A percentile compares a stretch with the other conserved stretches of the same genome.
Conservation (phyloP, 2,888 invertebrate genomes). For the Polydrusus cervinus region DNA sequence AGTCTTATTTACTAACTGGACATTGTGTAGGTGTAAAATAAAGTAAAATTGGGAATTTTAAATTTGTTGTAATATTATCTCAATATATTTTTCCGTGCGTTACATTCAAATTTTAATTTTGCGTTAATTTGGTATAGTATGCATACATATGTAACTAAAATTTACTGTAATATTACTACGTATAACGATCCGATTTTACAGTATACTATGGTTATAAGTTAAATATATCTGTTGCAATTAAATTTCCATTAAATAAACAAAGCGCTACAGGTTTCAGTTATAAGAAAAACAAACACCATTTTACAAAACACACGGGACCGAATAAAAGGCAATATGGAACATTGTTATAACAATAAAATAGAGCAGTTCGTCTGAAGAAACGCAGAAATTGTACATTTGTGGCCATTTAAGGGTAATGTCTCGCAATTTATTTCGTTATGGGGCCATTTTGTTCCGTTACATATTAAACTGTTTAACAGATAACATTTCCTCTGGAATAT, state of each 20-base stretch:
- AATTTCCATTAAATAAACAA: neutral
- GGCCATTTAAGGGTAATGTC: slow-evolving; percentile 63
- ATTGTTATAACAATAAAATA: slow-evolving; percentile 64
- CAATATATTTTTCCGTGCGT: too few relatives aligned
- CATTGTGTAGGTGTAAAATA: too few relatives aligned
- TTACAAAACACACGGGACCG: slow-evolving; percentile 56
- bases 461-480: slow-evolving; percentile 61
- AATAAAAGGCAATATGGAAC: slow-evolving; percentile 61
- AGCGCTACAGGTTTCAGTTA: neutral
- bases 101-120: too few relatives aligned
- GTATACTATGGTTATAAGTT: too few relatives aligned
- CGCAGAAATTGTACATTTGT: slow-evolving; percentile 62
- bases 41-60: too few relatives aligned
- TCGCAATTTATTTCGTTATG: slow-evolving; percentile 62
- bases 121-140: too few relatives aligned
- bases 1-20: too few relatives aligned
- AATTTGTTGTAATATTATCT: too few relatives aligned
- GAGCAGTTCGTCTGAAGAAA: slow-evolving; percentile 62
- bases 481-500: slow-evolving; percentile 54
- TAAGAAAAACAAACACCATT: slow-evolving; percentile 43
- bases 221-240: neutral
- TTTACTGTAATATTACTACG: too few relatives aligned
- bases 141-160: too few relatives aligned
- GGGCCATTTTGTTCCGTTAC: slow-evolving; percentile 59
- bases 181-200: too few relatives aligned